Base-by-base conservation (phyloP, 2,888 invertebrate genomes). In the Chrysina gloriosa region DNA sequence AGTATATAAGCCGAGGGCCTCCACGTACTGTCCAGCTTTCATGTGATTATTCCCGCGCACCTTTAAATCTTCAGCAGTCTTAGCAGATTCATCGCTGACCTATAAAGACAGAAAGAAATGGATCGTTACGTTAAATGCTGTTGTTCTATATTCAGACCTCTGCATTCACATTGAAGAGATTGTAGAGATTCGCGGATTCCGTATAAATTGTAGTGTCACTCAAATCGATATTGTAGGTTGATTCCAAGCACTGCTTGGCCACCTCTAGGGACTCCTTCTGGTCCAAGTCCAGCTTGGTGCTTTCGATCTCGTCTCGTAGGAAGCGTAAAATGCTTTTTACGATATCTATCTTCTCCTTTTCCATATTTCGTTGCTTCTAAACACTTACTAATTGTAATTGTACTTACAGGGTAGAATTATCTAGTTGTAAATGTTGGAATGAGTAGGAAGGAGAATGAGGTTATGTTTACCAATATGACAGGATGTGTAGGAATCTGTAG, bases 181-280 rank as follows among this genome's bases (percentile, higher is more conserved):
- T 25, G 31, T 56, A 61, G 45, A 65, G 23, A 42, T 48, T 63
- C 19, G 31, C 16, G 1, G 69, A 64, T 1, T 45, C 63, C 1
- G 67, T 6, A 16, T 61, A 48, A 11, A 58, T 23, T 2, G 72
- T 69, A 58, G 36, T 45, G 19, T 67, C 69, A 3, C 25, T 42
- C 25, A 63, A 54, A 14, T 67, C 85, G 0, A 97, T 85, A 73
- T 90, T 91, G 82, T 94, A 98, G 4, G 96, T 94, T 52, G 93
- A 92, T 84, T 97, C 96, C 74, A 97, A 86, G 83, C 98, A 98
- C 84, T 98, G 97, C 73, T 94, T 90, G 36, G 96, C 96, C 67
- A 98, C 98, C 86, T 96, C 96, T 58, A 97, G 85, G 80, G 94
- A 93, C 82, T 95, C 95, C 69, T 82, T 81, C 65, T 77, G 77